A percentile compares a stretch with the other conserved stretches of the same genome.
Evolutionary conservation across 2,113 vertebrate genomes (phyloP).

Genomic region (Zapornia atra): DNA sequence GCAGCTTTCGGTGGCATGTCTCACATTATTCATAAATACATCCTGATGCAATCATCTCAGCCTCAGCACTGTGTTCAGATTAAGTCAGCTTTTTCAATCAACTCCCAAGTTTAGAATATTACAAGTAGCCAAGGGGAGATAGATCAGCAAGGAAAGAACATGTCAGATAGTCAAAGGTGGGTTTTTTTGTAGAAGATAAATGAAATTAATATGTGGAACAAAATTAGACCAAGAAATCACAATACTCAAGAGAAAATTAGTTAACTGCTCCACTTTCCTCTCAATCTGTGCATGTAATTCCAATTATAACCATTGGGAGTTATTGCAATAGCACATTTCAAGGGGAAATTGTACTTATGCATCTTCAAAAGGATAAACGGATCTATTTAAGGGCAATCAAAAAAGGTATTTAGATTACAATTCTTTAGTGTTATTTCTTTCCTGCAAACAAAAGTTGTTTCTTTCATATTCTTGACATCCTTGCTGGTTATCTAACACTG

Average conservation of each 20-base stretch:
- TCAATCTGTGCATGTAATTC: constrained; percentile 27
- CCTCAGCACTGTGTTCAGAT: neutral
- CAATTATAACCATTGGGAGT: constrained; percentile 1
- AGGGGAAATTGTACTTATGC: neutral
- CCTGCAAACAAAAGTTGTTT: neutral
- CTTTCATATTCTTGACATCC: neutral
- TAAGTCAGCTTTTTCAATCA: constrained; percentile 28
- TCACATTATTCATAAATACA: neutral
- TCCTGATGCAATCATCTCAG: neutral
- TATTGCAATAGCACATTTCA: constrained; percentile 28
- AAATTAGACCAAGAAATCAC: constrained; percentile 63
- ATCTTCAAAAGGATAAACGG: constrained; percentile 5
- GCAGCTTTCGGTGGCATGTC: neutral
- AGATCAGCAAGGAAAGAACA: constrained; percentile 8
- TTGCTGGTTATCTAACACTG: neutral
- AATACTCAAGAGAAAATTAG: constrained; percentile 52
- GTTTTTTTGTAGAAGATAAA: constrained; percentile 37
- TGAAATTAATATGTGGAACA: constrained; percentile 46
- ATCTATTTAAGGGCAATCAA: neutral
- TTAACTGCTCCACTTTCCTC: constrained; percentile 51
- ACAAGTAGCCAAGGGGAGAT: neutral
- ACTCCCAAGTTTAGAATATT: constrained; percentile 8
- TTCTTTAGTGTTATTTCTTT: neutral
- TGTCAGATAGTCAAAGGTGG: neutral
- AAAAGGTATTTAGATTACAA: neutral